These are phyloP conservation scores for Hypolimnas misippus DNA, from an alignment of 2,888 invertebrate species.

Conservation along the genomic window DNA sequence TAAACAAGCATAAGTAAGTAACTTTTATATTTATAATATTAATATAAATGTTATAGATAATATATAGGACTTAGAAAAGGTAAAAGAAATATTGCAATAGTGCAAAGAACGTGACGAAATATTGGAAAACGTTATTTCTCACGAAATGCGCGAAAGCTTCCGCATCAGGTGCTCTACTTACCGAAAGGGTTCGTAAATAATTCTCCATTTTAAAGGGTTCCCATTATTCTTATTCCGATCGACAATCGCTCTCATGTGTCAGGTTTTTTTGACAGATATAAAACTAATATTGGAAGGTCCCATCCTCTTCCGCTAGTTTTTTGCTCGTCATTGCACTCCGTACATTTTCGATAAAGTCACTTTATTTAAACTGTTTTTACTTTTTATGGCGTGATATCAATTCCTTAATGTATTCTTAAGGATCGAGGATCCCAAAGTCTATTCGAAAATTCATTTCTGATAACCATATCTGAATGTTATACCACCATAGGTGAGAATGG, in stretches of 20 bases:
- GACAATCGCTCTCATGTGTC: constrained; percentile 77
- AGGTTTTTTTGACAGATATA: constrained; percentile 78
- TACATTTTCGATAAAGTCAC: constrained; percentile 58
- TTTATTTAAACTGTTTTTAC: constrained; percentile 33
- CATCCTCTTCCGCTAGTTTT: constrained; percentile 82
- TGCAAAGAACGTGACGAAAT: constrained; percentile 42
- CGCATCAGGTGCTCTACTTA: constrained; percentile 76
- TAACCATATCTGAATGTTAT: constrained; percentile 60
- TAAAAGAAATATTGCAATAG: too few species aligned
- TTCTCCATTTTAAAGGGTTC: constrained; percentile 66
- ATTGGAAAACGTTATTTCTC: constrained; percentile 61
- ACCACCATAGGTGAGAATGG: constrained; percentile 65
- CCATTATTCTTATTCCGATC: constrained; percentile 77
- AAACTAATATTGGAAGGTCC: constrained; percentile 83
- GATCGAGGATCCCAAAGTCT: constrained; percentile 46
- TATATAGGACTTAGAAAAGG: too few species aligned
- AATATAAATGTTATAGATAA: too few species aligned
- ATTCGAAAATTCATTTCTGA: constrained; percentile 53
- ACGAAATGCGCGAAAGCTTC: constrained; percentile 79
- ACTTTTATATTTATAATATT: too few species aligned
- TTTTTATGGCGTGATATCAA: constrained; percentile 30
- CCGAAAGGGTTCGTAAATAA: constrained; percentile 74
- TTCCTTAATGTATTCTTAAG: constrained; percentile 41
- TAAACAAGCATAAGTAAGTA: too few species aligned
- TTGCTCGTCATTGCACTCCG: constrained; percentile 68